Evolutionary conservation across 2,797 vertebrate genomes (phyloP).

Genomic region (Urocyon cinereoargenteus): DNA sequence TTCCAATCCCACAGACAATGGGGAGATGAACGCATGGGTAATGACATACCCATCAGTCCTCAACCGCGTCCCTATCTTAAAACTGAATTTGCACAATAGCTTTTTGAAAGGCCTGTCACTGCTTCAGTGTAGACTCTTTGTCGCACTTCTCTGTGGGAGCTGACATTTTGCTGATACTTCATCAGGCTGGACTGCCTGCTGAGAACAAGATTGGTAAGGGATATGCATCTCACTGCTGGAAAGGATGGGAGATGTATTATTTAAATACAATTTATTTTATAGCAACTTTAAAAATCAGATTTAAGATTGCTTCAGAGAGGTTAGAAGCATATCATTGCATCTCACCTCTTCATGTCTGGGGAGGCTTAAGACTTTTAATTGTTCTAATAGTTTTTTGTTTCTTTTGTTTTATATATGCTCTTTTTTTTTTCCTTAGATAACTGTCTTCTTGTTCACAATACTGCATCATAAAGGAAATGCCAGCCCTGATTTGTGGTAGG

Average conservation of each 20-base stretch:
- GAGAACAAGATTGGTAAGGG: conserved; percentile 88
- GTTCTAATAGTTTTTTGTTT: conserved; percentile 11
- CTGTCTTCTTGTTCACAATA: not conserved
- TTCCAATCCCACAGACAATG: not conserved
- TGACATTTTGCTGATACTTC: conserved; percentile 89
- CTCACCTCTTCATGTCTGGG: not conserved
- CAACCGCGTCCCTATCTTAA: conserved; percentile 52
- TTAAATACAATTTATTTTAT: conserved; percentile 82
- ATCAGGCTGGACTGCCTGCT: conserved; percentile 86
- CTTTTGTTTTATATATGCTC: not conserved
- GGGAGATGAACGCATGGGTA: not conserved
- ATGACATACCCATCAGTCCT: conserved; percentile 44
- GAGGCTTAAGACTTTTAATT: conserved; percentile 51
- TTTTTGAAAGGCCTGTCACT: conserved; percentile 86
- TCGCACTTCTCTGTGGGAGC: conserved; percentile 85
- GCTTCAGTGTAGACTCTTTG: conserved; percentile 82
- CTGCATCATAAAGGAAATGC: conserved; percentile 18
- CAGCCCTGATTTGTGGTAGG: not conserved
- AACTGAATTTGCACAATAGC: conserved; percentile 83
- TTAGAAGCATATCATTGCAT: not conserved
- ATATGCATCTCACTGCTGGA: conserved; percentile 84
- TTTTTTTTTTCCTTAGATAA: not conserved
- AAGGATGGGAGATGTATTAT: conserved; percentile 84
- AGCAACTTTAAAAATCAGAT: conserved; percentile 76
- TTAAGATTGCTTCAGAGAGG: conserved; percentile 41